Evolutionary conservation across 2,113 vertebrate species (phyloP).

Genomic region (Rhodinocichla rosea): DNA sequence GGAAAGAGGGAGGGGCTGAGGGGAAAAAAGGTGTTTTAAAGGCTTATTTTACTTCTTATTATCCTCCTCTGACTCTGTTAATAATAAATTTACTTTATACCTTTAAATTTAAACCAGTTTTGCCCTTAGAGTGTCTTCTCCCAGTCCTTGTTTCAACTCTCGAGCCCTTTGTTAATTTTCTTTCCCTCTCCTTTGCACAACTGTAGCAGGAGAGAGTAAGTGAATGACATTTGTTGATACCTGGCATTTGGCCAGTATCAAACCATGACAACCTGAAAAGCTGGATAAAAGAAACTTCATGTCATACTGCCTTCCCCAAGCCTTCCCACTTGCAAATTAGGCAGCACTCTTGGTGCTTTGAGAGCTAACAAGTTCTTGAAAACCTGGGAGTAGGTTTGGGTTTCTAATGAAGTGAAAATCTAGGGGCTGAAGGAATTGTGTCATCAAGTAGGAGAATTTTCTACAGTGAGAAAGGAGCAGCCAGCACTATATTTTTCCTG

Average conservation of each 20-base stretch:
- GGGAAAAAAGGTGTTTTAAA: background rate
- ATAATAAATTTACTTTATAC: background rate
- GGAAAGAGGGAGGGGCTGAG: background rate
- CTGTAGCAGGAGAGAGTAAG: background rate
- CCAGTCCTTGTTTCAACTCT: background rate
- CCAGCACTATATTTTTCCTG: background rate
- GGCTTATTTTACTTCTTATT: background rate
- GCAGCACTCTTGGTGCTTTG: background rate
- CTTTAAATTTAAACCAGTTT: background rate
- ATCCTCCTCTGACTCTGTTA: background rate
- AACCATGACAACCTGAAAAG: background rate
- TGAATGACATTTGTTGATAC: background rate
- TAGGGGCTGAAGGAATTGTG: slow-evolving; percentile 48
- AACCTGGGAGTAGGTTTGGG: slow-evolving; percentile 33
- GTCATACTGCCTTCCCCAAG: background rate
- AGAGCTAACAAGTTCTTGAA: slow-evolving; percentile 60
- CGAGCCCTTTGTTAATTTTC: background rate
- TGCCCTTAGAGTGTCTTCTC: background rate
- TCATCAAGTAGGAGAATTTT: slow-evolving; percentile 54
- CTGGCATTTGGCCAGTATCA: background rate
- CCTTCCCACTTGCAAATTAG: slow-evolving; percentile 26
- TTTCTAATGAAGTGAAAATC: slow-evolving; percentile 67
- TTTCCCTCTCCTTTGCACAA: background rate
- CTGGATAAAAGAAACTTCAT: background rate
- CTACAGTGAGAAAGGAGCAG: background rate